phyloP scores from a whole-genome alignment of 2,113 vertebrate species.

The Chaetura pelagica region DNA sequence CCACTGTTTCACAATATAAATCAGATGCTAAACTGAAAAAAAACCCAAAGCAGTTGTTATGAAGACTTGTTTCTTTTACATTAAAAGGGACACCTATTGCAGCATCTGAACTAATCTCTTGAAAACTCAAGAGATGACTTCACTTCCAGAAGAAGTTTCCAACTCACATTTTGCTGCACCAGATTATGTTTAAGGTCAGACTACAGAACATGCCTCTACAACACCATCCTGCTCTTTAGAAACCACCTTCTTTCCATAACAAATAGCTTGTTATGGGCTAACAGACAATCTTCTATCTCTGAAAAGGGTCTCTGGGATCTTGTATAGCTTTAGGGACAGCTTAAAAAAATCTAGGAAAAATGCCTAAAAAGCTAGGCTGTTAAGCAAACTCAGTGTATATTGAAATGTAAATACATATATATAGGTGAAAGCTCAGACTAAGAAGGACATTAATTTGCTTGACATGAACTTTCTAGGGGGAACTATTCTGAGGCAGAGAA shows the following conservation, averaged over 20 bases:
- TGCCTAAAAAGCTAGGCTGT: background rate
- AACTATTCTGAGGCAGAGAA: background rate
- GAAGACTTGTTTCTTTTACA: background rate
- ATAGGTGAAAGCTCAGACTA: background rate
- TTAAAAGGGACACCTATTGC: background rate
- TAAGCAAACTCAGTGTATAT: background rate
- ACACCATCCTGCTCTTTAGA: background rate
- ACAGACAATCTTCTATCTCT: background rate
- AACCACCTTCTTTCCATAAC: slow-evolving; percentile 6
- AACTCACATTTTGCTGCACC: background rate
- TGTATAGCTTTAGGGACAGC: background rate
- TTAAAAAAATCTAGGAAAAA: background rate
- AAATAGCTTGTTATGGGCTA: background rate
- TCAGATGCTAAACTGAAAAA: background rate
- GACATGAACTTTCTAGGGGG: background rate
- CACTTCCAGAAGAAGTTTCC: background rate
- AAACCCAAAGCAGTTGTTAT: background rate
- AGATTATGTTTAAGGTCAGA: background rate
- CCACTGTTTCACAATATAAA: background rate
- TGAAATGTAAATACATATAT: background rate
- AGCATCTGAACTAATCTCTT: background rate
- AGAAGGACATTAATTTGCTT: background rate
- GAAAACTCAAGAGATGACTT: background rate
- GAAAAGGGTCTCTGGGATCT: background rate
- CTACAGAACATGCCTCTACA: background rate